A percentile compares a stretch with the other conserved stretches of the same genome.
phyloP scores from a whole-genome alignment of 2,797 vertebrate species.

The Mormyrops attenuatus region DNA sequence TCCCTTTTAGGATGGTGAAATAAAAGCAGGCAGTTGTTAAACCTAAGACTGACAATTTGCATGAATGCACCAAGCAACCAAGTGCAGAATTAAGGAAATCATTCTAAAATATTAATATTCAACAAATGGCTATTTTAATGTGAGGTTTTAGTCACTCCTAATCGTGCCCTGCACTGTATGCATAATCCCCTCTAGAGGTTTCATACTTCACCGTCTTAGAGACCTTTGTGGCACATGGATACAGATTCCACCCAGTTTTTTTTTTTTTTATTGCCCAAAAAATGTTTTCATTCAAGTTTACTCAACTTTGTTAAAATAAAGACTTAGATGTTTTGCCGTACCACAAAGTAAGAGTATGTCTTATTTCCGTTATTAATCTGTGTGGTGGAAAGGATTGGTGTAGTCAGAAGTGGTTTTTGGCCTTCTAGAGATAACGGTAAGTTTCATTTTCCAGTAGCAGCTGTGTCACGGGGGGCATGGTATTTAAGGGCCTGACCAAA shows the following conservation, averaged over 20 bases:
- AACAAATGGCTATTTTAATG: not conserved
- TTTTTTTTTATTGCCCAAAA: not conserved
- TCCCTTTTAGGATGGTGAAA: not conserved
- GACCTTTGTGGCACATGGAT: not conserved
- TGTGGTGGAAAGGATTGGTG: not conserved
- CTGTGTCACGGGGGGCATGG: not conserved
- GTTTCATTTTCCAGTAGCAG: not conserved
- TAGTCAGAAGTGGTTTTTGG: not conserved
- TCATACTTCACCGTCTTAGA: not conserved
- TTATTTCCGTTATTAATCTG: not conserved
- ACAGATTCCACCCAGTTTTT: not conserved
- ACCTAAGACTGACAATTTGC: not conserved
- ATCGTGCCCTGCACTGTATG: not conserved
- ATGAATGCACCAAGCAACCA: not conserved
- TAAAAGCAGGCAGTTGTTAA: not conserved
- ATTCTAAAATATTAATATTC: not conserved
- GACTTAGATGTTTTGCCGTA: not conserved
- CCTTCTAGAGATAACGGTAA: not conserved
- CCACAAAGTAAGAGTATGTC: not conserved
- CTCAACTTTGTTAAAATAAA: conserved; percentile 2
- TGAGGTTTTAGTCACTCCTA: not conserved
- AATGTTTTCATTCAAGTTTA: not conserved
- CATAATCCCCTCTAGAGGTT: not conserved
- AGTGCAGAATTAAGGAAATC: not conserved
- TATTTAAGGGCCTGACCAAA: not conserved